Conservation (phyloP, 2,797 vertebrate species). For the Platyrinchus mystaceus region DNA sequence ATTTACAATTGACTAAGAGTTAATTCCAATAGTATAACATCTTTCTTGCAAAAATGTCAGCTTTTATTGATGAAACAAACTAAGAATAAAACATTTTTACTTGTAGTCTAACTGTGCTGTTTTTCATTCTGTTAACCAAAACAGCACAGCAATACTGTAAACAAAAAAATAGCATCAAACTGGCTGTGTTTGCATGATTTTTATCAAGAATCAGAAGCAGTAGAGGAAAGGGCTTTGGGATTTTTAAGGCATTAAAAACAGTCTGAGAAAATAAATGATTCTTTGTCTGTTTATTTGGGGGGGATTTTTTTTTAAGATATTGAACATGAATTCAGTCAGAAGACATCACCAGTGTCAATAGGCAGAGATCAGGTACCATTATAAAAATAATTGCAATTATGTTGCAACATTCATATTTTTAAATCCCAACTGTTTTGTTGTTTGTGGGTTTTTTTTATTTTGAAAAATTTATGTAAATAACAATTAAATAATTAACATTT, state of each 20-base stretch:
- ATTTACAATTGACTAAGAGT: slow-evolving; percentile 86
- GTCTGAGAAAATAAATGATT: neutral
- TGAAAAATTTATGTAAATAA: neutral
- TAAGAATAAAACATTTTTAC: slow-evolving; percentile 82
- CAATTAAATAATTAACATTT: neutral
- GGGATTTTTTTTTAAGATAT: neutral
- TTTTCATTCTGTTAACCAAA: slow-evolving; percentile 81
- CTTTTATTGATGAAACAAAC: slow-evolving; percentile 83
- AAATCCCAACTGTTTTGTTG: neutral
- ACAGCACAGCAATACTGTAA: slow-evolving; percentile 79
- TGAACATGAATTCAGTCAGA: neutral
- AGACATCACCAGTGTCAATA: neutral
- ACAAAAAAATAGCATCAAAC: slow-evolving; percentile 79
- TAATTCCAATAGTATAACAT: slow-evolving; percentile 83
- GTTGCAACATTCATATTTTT: neutral
- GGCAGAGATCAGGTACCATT: neutral
- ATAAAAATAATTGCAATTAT: neutral
- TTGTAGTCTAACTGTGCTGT: slow-evolving; percentile 74
- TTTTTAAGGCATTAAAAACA: slow-evolving; percentile 33
- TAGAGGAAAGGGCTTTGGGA: slow-evolving; percentile 29
- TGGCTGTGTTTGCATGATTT: slow-evolving; percentile 77
- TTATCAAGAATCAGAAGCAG: slow-evolving; percentile 69
- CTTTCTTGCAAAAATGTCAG: slow-evolving; percentile 80
- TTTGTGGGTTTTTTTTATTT: neutral
- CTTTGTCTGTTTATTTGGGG: neutral